Percentiles rank a stretch among this genome's conserved stretches.
These are phyloP conservation scores for Eciton burchellii DNA, from an alignment of 1,140 invertebrate genomes.

Conservation along the genomic window DNA sequence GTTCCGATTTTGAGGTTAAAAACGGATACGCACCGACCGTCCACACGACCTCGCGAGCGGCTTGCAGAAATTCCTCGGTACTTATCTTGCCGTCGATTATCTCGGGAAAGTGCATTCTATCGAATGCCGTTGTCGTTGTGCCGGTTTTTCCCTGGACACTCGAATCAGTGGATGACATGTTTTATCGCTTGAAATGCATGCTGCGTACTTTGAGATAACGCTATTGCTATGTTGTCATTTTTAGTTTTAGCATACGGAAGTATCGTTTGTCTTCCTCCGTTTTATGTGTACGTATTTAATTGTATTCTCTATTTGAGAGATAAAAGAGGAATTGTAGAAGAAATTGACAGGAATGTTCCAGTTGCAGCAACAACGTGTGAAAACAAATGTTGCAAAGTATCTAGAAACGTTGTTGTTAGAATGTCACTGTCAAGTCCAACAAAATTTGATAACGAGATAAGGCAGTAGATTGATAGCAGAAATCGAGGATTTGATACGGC, in stretches of 20 bases:
- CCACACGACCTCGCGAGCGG: slow-evolving; percentile 87
- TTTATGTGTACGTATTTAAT: too few species aligned
- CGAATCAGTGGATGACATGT: slow-evolving; percentile 18
- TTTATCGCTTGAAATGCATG: background rate
- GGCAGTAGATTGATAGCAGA: too few species aligned
- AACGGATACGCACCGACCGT: slow-evolving; percentile 86
- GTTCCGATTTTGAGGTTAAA: slow-evolving; percentile 18
- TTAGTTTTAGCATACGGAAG: background rate
- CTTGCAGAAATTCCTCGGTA: slow-evolving; percentile 87
- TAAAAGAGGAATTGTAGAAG: too few species aligned
- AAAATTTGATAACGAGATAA: too few species aligned
- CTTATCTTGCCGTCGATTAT: slow-evolving; percentile 86
- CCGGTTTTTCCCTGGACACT: background rate
- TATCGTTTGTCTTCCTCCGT: too few species aligned
- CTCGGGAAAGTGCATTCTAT: slow-evolving; percentile 75
- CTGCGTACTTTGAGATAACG: background rate
- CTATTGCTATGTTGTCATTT: background rate
- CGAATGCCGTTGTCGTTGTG: background rate
- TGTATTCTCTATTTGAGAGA: too few species aligned
- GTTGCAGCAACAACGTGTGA: too few species aligned
- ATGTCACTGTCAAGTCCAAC: too few species aligned
- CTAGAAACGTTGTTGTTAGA: too few species aligned
- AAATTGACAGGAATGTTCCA: too few species aligned
- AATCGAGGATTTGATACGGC: too few species aligned
- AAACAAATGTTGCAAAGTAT: too few species aligned